These are phyloP conservation scores for Calameuta pallipes DNA, from an alignment of 2,888 invertebrate species.

Conservation along the genomic window DNA sequence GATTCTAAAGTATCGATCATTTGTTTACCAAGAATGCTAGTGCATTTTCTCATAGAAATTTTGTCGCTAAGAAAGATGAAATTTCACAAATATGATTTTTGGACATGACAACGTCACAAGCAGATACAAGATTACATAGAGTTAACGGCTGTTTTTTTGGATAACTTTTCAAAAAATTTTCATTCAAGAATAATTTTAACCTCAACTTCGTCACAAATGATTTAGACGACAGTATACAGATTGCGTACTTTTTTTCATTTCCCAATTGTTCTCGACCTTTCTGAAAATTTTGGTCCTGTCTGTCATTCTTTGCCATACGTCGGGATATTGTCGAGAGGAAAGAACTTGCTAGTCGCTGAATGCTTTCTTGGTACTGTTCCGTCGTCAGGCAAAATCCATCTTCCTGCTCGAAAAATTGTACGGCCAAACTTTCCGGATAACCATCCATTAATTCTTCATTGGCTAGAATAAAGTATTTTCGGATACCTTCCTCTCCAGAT, in stretches of 20 bases:
- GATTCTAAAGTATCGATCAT: too few relatives aligned
- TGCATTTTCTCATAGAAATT: too few relatives aligned
- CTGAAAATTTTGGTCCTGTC: neutral
- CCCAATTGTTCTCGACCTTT: too few relatives aligned
- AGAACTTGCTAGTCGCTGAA: neutral
- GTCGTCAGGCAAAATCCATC: neutral
- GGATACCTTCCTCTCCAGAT: slow-evolving; percentile 42
- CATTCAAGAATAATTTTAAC: neutral
- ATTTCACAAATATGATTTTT: too few relatives aligned
- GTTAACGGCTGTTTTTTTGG: too few relatives aligned
- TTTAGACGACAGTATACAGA: too few relatives aligned
- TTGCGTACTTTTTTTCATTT: too few relatives aligned
- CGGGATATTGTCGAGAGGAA: neutral
- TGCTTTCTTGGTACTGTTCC: neutral
- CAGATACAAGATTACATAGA: too few relatives aligned
- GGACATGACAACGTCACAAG: too few relatives aligned
- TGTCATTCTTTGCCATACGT: neutral
- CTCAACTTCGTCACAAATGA: neutral
- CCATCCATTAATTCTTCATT: slow-evolving; percentile 18
- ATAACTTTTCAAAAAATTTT: neutral
- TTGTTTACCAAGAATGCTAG: too few relatives aligned
- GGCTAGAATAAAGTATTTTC: slow-evolving; percentile 21
- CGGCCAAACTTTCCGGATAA: slow-evolving; percentile 38
- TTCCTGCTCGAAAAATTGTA: slow-evolving; percentile 41
- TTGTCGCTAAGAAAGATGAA: too few relatives aligned